Base-by-base conservation (phyloP, 2,888 invertebrate species). In the Dermolepida albohirtum region DNA sequence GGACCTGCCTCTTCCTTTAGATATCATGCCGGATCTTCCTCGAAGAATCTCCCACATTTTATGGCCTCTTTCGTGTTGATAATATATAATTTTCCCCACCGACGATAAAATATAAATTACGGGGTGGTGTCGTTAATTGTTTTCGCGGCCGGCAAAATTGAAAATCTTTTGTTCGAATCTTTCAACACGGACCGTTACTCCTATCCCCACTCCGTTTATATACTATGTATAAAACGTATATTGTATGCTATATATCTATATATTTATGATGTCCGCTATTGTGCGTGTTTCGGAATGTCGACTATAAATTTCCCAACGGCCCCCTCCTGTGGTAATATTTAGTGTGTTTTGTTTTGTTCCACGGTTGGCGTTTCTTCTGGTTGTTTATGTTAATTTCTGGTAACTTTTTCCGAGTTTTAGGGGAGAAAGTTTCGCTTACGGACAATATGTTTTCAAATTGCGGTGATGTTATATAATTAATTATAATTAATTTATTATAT, bases 11-110 rank as follows among this genome's bases (percentile, higher is more conserved):
- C 57, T 68, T 68, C 68, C 68, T 65, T 34, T 50, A 16, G 66
- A 14, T 50, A 16, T 59, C 39, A 17, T 41, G 41, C 41, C 51
- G 66, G 14, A 44, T 44, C 29, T 41, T 57, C 59, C 51, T 51
- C 64, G n/a, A 65, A 65, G 65, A 59, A 68, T 51, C 65, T 59
- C 41, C 16, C 50, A 41, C 41, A 41, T 51, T 59, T 68, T 65
- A 59, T 44, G 59, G 29, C 59, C 59, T 44, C 59, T 43, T 59
- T 59, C 68, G 65, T 62, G 68, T 59, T 65, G 59, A 68, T 65
- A 52, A 59, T 51, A 62, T 59, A 62, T 64, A 68, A 68, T 68
- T 68, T 65, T 68, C 68, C 22, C 44, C 34, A 51, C 49, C 66
- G 40, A 59, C 57, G 55, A 17, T 39, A 59, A 57, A 57, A 57